Base-by-base conservation (phyloP, 2,797 vertebrate species). In the Mormyrus proboscirostris region DNA sequence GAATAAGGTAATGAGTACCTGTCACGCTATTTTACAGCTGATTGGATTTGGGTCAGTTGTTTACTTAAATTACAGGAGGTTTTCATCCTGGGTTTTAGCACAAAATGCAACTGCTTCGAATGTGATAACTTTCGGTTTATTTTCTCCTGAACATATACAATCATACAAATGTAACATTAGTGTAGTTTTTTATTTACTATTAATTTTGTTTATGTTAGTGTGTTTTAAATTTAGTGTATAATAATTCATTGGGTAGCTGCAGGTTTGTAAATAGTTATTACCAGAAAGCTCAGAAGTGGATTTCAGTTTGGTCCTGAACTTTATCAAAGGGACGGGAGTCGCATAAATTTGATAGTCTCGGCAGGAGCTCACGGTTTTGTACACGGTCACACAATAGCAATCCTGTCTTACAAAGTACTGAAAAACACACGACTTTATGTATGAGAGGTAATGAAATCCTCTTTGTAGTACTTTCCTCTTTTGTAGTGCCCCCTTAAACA, bases 241-340 rank as follows among this genome's bases (percentile, higher is more conserved):
- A 87, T 87, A 87, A 33, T 38, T 44, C 33, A 41, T 44, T 59
- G 50, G 38, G 33, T 59, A 87, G 86, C 53, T 87, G 51, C 85
- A 87, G 85, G 85, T 87, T 87, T 87, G 86, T 87, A 87, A 87
- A 87, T 87, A 87, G 53, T 57, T 38, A 87, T 87, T 87, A 87
- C 33, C 85, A 59, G 51, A 57, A 33, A 86, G 51, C 51, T 87
- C 50, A 86, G 25, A 29, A 51, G 50, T 53, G 86, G 29, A 57
- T 19, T 38, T 86, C 14, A 25, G 51, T 86, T 86, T 55, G 49
- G 51, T 55, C 14, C 16, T 59, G 86, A 57, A 87, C 51, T 59
- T 59, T 38, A 44, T 10, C 53, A 19, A 87, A 16, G 53, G 50
- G 85, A 14, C 29, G 14, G 51, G 51, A 51, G 86, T 87, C 41